Evolutionary conservation across 2,113 vertebrate genomes (phyloP), one percentile per base, ranked within the genome.

Genomic region (Tauraco erythrolophus): DNA sequence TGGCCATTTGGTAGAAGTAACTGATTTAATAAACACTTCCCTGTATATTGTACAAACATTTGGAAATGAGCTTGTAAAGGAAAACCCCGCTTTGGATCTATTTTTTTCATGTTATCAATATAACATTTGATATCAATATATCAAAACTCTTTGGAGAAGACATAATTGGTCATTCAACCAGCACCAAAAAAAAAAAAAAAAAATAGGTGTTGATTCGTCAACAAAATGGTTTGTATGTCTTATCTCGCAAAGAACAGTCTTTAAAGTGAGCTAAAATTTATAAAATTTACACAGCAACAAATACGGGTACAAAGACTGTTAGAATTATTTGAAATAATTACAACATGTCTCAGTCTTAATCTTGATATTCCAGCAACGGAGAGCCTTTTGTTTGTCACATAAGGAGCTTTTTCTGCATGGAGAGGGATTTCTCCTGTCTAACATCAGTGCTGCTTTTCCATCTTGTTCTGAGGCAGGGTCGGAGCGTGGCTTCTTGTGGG

Each of bases 41-140:
- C 37, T 76, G 5, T 19, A 14, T 56, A 46, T 70, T 54, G 7
- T 45, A 65, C 46, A 61, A 18, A 60, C 11, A 45, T 66, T 48
- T 69, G 23, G 21, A 83, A 56, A 60, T 22, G 2, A 57, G 8
- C 2, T 43, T 43, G 30, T 37, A 54, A 66, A 74, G 10, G 51
- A 53, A 58, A 75, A 9, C 0, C 0, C 1, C 10, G 27, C 10
- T 57, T 86, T 62, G 56, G 7, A 31, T 6, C 2, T 68, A 6
- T 22, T 46, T 74, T 58, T 90, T 65, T n/a, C 17, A 35, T 51
- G 25, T 35, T 71, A 84, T n/a, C n/a, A n/a, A n/a, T n/a, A n/a
- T n/a, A n/a, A n/a, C n/a, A n/a, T n/a, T n/a, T n/a, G n/a, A n/a
- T n/a, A n/a, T n/a, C n/a, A 60, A 68, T 35, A 58, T 24, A 70